Evolutionary conservation across 2,888 invertebrate species (phyloP).

Genomic region (Apocheima hispidaria): DNA sequence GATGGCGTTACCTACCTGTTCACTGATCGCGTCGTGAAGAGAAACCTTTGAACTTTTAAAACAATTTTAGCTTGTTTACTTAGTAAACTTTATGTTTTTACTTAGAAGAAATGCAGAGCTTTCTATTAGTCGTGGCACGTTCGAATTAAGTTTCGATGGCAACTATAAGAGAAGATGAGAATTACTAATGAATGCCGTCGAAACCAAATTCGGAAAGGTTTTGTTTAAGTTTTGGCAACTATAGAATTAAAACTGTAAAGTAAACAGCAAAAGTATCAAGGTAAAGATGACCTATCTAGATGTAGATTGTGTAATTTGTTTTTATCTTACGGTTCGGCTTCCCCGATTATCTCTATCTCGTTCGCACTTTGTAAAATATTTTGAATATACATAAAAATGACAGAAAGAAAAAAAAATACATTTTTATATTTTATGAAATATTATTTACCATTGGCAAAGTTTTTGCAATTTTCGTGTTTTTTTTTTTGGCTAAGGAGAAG

Average conservation of each 20-base stretch:
- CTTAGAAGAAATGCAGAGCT: background rate
- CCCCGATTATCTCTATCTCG: too few species aligned
- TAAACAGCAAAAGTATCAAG: constrained; percentile 9
- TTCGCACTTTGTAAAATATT: too few species aligned
- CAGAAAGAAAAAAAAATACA: too few species aligned
- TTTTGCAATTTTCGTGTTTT: too few species aligned
- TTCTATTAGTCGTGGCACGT: constrained; percentile 12
- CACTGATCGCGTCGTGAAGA: background rate
- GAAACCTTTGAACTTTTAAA: constrained; percentile 1
- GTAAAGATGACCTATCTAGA: too few species aligned
- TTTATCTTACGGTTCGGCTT: too few species aligned
- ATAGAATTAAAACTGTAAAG: constrained; percentile 7
- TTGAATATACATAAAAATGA: too few species aligned
- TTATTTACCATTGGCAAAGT: too few species aligned
- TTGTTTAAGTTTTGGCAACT: constrained; percentile 16
- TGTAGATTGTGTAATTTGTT: too few species aligned
- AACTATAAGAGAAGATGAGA: constrained; percentile 9
- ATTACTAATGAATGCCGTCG: background rate
- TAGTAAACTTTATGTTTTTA: background rate
- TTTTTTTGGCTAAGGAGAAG: too few species aligned
- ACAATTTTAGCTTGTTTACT: background rate
- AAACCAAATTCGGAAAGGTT: background rate
- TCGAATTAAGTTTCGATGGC: constrained; percentile 19
- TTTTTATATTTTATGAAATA: too few species aligned
- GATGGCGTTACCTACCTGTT: constrained; percentile 1